Evolutionary conservation across 2,888 invertebrate genomes (phyloP).

Genomic region (Rhogogaster chlorosoma): DNA sequence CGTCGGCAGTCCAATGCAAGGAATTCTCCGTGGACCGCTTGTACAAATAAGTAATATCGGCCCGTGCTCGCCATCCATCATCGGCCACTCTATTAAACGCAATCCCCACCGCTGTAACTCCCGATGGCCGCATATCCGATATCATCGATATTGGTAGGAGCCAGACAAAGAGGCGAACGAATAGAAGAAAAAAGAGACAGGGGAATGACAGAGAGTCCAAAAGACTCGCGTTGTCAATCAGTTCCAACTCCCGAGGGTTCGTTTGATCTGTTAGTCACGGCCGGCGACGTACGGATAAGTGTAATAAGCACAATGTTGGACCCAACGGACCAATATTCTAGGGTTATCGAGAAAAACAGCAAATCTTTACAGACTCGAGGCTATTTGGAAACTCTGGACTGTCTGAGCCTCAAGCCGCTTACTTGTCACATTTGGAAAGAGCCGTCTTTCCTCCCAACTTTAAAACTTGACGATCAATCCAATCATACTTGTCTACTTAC

Average conservation of each 20-base stretch:
- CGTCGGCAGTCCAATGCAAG: conserved; percentile 38
- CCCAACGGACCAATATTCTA: conserved; percentile 61
- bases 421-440: neutral
- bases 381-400: neutral
- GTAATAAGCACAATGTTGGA: conserved; percentile 27
- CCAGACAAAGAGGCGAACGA: conserved; percentile 24
- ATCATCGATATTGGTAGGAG: conserved; percentile 65
- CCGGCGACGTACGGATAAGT: conserved; percentile 52
- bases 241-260: conserved; percentile 60
- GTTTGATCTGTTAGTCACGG: conserved; percentile 73
- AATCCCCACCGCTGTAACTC: conserved; percentile 51
- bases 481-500: neutral
- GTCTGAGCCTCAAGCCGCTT: neutral
- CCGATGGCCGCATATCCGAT: conserved; percentile 53
- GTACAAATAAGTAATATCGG: conserved; percentile 69
- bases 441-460: neutral
- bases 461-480: neutral
- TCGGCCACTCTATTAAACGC: conserved; percentile 71
- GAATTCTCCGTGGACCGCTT: conserved; percentile 46
- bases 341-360: conserved; percentile 57
- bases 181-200: conserved; percentile 15
- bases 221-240: conserved; percentile 65
- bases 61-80: conserved; percentile 69
- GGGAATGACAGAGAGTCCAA: conserved; percentile 61
- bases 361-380: neutral